Evolutionary conservation across 2,113 vertebrate species (phyloP), one percentile per base, ranked within the genome.

Genomic region (Nicator chloris): DNA sequence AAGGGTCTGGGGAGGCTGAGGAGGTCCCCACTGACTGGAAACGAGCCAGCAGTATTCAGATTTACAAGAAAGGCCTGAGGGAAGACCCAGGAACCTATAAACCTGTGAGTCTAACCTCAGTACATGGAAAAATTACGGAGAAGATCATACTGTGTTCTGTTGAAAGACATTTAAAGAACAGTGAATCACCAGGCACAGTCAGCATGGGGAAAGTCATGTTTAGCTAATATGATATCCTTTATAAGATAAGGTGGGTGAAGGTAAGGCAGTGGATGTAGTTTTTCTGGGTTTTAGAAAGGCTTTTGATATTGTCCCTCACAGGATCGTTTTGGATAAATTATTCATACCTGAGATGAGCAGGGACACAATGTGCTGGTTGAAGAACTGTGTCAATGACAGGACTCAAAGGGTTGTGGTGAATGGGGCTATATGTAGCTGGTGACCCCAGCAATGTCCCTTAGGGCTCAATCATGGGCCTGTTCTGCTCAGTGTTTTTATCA

Each of bases 381-480:
- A 86, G 66, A 79, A 44, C 56, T 68, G 66, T 12, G 5, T 51
- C 37, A 80, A 66, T 1, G 4, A 5, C 30, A 51, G 51, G 27
- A 33, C 57, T 80, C 9, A 31, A 42, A 56, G 26, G 9, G 8
- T 3, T 42, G 9, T 24, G 10, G 12, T 53, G 31, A 44, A 31
- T 44, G 56, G 21, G 5, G 13, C 4, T 61, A 11, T 21, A 26
- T 31, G 8, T 71, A 39, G 10, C 31, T 70, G 44, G 24, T 42
- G 31, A 35, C 24, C 51, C 12, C 45, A 60, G 31, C 28, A 24
- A 0, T 35, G 45, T 51, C 56, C 31, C 54, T 70, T 23, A n/a
- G 45, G n/a, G 6, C 31, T 78, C 35, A n/a, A 0, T n/a, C 45
- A 13, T 23, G 31, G 16, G 6, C 3, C 31, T 57, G 33, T 31